phyloP scores from a whole-genome alignment of 2,797 vertebrate genomes.

The Rhynchotus rufescens region DNA sequence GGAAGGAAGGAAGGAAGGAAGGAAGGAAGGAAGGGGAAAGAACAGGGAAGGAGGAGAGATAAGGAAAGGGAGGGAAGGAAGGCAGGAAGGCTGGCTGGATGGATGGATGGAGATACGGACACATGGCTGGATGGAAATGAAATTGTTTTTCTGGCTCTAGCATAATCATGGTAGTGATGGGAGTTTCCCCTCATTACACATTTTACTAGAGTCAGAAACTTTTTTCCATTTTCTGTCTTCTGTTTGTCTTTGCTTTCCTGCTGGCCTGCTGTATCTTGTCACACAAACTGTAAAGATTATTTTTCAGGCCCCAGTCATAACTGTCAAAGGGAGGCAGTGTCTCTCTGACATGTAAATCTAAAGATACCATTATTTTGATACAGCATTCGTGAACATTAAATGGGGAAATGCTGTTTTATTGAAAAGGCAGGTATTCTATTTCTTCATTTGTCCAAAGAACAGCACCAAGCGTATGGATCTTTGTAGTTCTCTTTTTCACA shows the following conservation, averaged over 20 bases:
- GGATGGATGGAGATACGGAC: neutral
- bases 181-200: neutral
- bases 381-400: neutral
- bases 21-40: too few species aligned
- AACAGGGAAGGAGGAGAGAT: neutral
- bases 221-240: neutral
- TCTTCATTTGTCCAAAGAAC: neutral
- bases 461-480: neutral
- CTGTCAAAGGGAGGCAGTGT: neutral
- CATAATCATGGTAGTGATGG: neutral
- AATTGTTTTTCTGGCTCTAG: neutral
- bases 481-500: neutral
- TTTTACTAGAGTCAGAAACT: neutral
- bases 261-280: neutral
- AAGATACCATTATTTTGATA: neutral
- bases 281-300: neutral
- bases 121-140: neutral
- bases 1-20: too few species aligned
- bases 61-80: too few species aligned
- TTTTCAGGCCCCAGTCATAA: neutral
- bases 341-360: neutral
- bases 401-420: neutral
- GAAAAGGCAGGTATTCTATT: neutral
- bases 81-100: neutral
- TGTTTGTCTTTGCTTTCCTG: neutral